Evolutionary conservation across 2,113 vertebrate species (phyloP).

Genomic region (Rynchops niger): DNA sequence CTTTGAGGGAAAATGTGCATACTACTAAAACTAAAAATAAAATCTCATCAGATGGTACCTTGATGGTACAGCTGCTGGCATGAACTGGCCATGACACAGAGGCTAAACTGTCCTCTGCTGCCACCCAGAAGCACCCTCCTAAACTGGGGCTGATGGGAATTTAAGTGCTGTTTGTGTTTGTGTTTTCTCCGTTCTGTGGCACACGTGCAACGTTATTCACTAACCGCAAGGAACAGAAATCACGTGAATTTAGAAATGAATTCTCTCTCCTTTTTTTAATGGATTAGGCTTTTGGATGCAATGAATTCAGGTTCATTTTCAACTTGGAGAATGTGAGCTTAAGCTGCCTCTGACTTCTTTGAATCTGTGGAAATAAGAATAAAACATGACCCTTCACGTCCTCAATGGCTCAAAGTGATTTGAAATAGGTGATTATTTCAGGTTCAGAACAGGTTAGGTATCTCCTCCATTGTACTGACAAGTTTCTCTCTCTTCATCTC

Average conservation of each 20-base stretch:
- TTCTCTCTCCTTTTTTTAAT: neutral
- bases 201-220: neutral
- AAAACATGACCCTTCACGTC: neutral
- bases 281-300: neutral
- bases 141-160: neutral
- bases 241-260: neutral
- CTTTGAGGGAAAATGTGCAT: neutral
- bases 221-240: neutral
- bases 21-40: neutral
- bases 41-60: neutral
- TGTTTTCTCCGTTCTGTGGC: neutral
- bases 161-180: neutral
- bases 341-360: neutral
- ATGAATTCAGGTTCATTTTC: neutral
- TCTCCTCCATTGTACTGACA: neutral
- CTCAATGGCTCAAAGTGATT: neutral
- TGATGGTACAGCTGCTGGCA: neutral
- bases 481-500: neutral
- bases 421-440: neutral
- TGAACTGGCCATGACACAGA: neutral
- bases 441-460: neutral
- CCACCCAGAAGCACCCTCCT: neutral
- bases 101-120: neutral
- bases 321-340: neutral
- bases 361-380: neutral